phyloP scores from a whole-genome alignment of 2,888 invertebrate species.

The Chaitophorus viminalis region DNA sequence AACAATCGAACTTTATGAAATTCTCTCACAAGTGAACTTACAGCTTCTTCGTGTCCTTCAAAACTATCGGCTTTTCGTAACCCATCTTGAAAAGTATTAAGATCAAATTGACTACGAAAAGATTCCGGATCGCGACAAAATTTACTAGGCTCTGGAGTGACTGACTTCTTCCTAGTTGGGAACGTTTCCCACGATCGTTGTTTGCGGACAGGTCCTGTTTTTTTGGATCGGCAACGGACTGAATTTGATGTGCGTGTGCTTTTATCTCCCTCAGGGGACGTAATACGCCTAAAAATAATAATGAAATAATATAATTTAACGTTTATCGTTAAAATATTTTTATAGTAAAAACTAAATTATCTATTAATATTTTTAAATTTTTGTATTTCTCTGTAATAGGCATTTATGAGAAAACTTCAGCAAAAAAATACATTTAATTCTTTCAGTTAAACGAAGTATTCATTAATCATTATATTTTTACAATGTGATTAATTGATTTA shows the following conservation, averaged over 20 bases:
- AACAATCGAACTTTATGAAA: constrained; percentile 75
- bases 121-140: constrained; percentile 66
- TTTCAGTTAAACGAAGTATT: too few species aligned
- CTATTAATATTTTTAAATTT: neutral
- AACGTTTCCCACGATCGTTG: constrained; percentile 76
- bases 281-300: constrained; percentile 24
- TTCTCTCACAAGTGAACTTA: constrained; percentile 75
- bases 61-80: constrained; percentile 76
- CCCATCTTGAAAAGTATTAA: constrained; percentile 64
- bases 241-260: constrained; percentile 48
- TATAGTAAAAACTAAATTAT: neutral
- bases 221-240: constrained; percentile 53
- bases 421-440: neutral
- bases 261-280: constrained; percentile 50
- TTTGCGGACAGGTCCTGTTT: constrained; percentile 70
- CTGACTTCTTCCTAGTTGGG: constrained; percentile 69
- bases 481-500: too few species aligned
- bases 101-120: constrained; percentile 66
- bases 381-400: neutral
- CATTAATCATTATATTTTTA: too few species aligned
- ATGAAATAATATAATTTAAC: neutral
- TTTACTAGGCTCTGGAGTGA: constrained; percentile 63
- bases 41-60: constrained; percentile 77
- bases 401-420: neutral
- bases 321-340: too few species aligned